Base-by-base conservation (phyloP, 1,140 invertebrate species). In the Diorhabda elongata region DNA sequence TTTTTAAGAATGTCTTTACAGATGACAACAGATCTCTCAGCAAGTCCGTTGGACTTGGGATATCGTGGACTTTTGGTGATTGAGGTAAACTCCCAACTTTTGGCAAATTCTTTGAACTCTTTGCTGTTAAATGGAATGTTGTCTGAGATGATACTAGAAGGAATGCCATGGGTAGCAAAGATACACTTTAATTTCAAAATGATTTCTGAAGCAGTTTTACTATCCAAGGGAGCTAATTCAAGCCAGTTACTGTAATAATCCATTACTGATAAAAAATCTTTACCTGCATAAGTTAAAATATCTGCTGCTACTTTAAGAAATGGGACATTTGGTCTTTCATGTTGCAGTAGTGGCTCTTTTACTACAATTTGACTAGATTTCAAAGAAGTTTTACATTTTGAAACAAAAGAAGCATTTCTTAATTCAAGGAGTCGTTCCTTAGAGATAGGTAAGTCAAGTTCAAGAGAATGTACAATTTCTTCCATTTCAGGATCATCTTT, bases 31-130 rank as follows among this genome's bases (percentile, higher is more conserved):
- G 72, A 75, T 69, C 75, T 74, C 70, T 81, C 78, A 2, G 76
- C 78, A 6, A 80, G 61, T 2, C 80, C 78, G 63, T 82, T 81
- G 7, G 76, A 77, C 60, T 75, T 71, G 4, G 79, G 76, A 66
- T 81, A 82, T 42, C 71, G 64, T 3, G 80, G 83, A 72, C 78
- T 81, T 58, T 73, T 77, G 0, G 79, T 82, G n/a, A 74, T 64
- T 58, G 81, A 75, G 2, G 69, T 65, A 68, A 84, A 80, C 11
- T 76, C 72, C 76, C 78, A 52, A 1, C 45, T 52, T 41, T 73
- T 70, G n/a, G 72, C 73, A 74, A 78, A 79, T 59, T 73, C 9
- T 60, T 70, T 44, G 61, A 76, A 76, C 69, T 72, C 73, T n/a
- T 26, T 69, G 61, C 71, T 70, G 44, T 65, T 71, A 62, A 73